A percentile compares a stretch with the other conserved stretches of the same genome.
Conservation (phyloP, 2,888 invertebrate genomes). For the Choristoneura rosaceana region DNA sequence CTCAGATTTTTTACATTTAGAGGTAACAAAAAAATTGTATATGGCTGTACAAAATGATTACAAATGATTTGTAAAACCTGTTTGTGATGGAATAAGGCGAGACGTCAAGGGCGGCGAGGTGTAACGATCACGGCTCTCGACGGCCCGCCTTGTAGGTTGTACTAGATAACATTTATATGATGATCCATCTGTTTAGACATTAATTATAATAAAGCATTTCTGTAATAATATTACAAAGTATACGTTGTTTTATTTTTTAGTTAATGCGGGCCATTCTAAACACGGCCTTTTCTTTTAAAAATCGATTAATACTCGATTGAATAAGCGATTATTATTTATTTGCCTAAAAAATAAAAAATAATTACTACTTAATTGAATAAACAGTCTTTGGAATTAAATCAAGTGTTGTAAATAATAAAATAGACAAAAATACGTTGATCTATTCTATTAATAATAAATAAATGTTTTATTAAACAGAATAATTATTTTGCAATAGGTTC, state of each 20-base stretch:
- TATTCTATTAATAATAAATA: too few relatives aligned
- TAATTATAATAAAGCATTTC: slow-evolving; percentile 88
- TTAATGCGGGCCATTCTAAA: too few relatives aligned
- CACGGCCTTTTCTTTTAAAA: too few relatives aligned
- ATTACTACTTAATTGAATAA: too few relatives aligned
- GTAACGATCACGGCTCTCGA: slow-evolving; percentile 67
- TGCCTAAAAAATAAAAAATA: too few relatives aligned
- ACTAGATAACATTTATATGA: slow-evolving; percentile 86
- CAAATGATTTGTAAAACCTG: slow-evolving; percentile 83
- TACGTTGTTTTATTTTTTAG: slow-evolving; percentile 67
- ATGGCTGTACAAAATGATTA: slow-evolving; percentile 86
- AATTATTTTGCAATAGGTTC: too few relatives aligned
- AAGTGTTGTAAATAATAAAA: too few relatives aligned
- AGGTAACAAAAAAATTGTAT: slow-evolving; percentile 86
- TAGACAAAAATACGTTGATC: too few relatives aligned
- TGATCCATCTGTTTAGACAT: slow-evolving; percentile 88
- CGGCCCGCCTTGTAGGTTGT: slow-evolving; percentile 80
- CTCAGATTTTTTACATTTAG: slow-evolving; percentile 85
- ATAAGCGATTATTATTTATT: too few relatives aligned
- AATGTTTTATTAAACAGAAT: too few relatives aligned
- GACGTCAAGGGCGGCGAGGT: slow-evolving; percentile 70
- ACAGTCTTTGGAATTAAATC: too few relatives aligned
- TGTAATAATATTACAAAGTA: slow-evolving; percentile 87
- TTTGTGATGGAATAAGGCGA: slow-evolving; percentile 80
- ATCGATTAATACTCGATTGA: too few relatives aligned